Evolutionary conservation across 2,888 invertebrate genomes (phyloP), one percentile per base, ranked within the genome.

Genomic region (Synergus gifuensis): DNA sequence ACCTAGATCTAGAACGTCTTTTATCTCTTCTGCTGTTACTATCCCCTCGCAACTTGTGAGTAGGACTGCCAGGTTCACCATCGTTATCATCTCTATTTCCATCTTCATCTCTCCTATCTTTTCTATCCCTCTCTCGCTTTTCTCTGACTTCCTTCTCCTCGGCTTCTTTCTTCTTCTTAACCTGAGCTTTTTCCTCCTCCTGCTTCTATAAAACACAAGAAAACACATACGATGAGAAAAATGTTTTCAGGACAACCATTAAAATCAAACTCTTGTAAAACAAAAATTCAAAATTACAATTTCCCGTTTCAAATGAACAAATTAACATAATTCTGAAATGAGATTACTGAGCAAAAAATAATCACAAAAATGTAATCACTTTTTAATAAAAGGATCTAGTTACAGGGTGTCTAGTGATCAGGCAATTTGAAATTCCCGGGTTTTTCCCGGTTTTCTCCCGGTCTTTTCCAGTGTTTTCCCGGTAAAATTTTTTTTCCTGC

Each of bases 141-240:
- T 92, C 92, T 0, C 91, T 86, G 78, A 95, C 95, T 82, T 95
- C 95, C 90, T 95, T 95, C 91, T 96, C 95, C 4, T 91, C 91
- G 69, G 94, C 94, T 86, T 94, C 94, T 86, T 94, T 93, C 94
- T 96, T 96, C 92, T 95, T 93, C 84, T 95, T 93, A 64, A 95
- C 94, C 90, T 95, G 91, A 76, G 92, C 95, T 88, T 95, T 95
- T 89, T 95, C 95, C 91, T 95, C 95, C 91, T 96, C 96, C 93
- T 95, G 95, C 94, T 96, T 96, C 95, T 95, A 94, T 90, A 94
- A 93, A 93, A 93, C 92, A 92, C 88, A 92, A 90, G 85, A 85
- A 87, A 83, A 83, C 64, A 44, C 28, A 60, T 14, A 60, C 78
- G 77, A 77, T 73, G 28, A 73, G 82, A 62, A 82, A 12, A 78